Base-by-base conservation (phyloP, 2,888 invertebrate genomes). In the Oscheius sp. region DNA sequence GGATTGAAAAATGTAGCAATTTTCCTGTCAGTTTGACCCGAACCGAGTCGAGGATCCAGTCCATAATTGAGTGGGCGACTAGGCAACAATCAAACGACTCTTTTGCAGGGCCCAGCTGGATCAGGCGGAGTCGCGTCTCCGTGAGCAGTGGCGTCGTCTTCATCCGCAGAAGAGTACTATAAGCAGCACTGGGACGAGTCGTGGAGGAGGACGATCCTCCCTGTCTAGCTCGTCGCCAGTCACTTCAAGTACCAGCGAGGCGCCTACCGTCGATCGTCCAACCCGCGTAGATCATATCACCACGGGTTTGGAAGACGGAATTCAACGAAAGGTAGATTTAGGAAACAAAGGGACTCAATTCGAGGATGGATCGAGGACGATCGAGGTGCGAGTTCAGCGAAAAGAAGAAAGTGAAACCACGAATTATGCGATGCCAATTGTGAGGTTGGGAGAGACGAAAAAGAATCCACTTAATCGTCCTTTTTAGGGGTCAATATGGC, bases 301-400 rank as follows among this genome's bases (percentile, higher is more conserved):
- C 29, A 45, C 45, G 42, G 34, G 64, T 34, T 48, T 25, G 45
- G 12, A 12, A 17, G 10, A 15, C 17, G 57, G 34, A 17, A 20
- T 12, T 8, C 57, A 27, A 8, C 31, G 29, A 20, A 29, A 20
- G 39, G n/a, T n/a, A n/a, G 27, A 34, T 34, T 25, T 27, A 61
- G 61, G 46, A 6, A 76, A 67, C 23, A 57, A 42, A 57, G 57
- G 48, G 57, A 37, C 27, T 10, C 55, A 55, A 34, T 71, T 66
- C 42, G n/a, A n/a, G n/a, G 48, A 73, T 20, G 64, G 70, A 39
- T 69, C 72, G 50, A 42, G 61, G 25, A 77, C 73, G 17, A 77
- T 77, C 52, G 77, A 75, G 53, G 74, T 77, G 5, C 71, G 73
- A 58, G 74, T 78, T 25, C 72, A 78, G 42, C 33, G 78, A 52